Percentiles rank a stretch among this genome's conserved stretches.
Conservation (phyloP, 2,888 invertebrate genomes). For the Phyllotreta striolata region DNA sequence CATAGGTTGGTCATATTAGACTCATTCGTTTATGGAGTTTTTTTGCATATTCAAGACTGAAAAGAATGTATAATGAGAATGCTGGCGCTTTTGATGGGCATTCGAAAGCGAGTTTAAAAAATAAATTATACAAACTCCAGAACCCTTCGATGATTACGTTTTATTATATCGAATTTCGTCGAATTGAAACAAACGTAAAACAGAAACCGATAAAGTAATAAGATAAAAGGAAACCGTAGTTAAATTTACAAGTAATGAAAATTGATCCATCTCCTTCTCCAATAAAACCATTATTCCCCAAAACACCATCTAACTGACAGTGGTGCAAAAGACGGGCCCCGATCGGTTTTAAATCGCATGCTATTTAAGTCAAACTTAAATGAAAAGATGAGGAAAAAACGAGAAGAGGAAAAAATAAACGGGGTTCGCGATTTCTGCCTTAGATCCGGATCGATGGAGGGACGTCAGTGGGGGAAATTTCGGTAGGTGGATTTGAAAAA, state of each 20-base stretch:
- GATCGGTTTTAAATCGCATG: slow-evolving; percentile 10
- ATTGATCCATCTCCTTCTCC: not conserved
- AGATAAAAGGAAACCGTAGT: too few species aligned
- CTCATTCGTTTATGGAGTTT: too few species aligned
- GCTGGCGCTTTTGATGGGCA: too few species aligned
- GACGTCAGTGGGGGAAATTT: slow-evolving; percentile 12
- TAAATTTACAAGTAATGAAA: not conserved
- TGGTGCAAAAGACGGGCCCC: slow-evolving; percentile 4
- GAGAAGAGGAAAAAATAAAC: slow-evolving; percentile 18
- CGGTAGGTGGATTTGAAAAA: slow-evolving; percentile 15
- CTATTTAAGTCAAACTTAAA: slow-evolving; percentile 10
- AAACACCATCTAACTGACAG: slow-evolving; percentile 2
- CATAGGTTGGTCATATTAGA: too few species aligned
- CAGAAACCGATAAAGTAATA: too few species aligned
- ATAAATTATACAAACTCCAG: too few species aligned
- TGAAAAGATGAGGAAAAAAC: slow-evolving; percentile 18
- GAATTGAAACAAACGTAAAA: too few species aligned
- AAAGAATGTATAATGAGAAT: too few species aligned
- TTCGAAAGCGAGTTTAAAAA: too few species aligned
- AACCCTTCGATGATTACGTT: too few species aligned
- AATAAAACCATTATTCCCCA: slow-evolving; percentile 3
- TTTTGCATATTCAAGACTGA: too few species aligned
- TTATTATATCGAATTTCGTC: too few species aligned
- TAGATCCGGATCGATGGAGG: slow-evolving; percentile 4
- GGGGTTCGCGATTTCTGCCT: slow-evolving; percentile 16